These are phyloP conservation scores for Bombus confusus DNA, from an alignment of 1,140 invertebrate genomes.

Conservation along the genomic window DNA sequence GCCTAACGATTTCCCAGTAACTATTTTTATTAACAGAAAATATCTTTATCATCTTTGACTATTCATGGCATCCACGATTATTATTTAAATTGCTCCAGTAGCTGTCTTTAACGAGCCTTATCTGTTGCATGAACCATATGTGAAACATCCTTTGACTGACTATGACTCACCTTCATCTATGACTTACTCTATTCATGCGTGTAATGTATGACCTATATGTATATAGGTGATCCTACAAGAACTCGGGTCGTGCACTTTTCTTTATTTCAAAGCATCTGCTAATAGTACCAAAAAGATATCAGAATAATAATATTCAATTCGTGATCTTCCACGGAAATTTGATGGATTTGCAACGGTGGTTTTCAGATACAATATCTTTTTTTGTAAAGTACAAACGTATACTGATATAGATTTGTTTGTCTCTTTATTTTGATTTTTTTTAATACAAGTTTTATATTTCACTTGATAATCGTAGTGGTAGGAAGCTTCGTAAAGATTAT, in stretches of 20 bases:
- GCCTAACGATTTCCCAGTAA: neutral
- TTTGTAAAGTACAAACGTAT: neutral
- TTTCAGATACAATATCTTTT: neutral
- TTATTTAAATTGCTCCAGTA: neutral
- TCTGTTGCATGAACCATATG: constrained; percentile 1
- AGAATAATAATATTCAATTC: neutral
- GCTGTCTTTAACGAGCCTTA: neutral
- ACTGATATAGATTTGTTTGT: neutral
- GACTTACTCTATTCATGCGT: neutral
- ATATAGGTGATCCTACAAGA: neutral
- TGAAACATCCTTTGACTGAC: constrained; percentile 15
- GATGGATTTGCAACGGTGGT: neutral
- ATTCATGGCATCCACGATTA: neutral
- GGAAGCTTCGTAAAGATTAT: neutral
- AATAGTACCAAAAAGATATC: no score
- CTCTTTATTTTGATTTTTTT: no score
- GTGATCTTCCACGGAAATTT: neutral
- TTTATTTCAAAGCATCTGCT: no score
- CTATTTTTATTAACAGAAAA: neutral
- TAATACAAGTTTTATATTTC: neutral
- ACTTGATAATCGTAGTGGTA: no score
- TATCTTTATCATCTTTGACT: neutral
- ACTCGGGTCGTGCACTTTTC: neutral
- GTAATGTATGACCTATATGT: neutral
- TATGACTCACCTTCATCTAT: constrained; percentile 7